Evolutionary conservation across 2,888 invertebrate genomes (phyloP).

Genomic region (Agrotis segetum): DNA sequence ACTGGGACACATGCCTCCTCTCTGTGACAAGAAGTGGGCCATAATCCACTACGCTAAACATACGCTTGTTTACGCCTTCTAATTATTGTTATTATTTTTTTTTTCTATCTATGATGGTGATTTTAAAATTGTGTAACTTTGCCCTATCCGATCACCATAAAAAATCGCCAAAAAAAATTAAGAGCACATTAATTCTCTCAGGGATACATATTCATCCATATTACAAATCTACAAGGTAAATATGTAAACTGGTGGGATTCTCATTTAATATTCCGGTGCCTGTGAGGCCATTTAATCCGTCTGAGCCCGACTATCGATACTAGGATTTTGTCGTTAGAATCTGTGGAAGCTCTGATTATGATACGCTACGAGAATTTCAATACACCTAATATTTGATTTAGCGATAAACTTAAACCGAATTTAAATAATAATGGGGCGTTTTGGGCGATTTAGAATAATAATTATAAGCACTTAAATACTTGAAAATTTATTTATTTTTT

Average conservation of each 20-base stretch:
- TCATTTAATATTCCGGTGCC: conserved; percentile 58
- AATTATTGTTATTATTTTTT: too few relatives aligned
- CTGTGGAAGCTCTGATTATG: conserved; percentile 42
- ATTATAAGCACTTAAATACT: too few relatives aligned
- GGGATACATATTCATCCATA: conserved; percentile 8
- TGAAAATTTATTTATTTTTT: too few relatives aligned
- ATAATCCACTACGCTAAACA: too few relatives aligned
- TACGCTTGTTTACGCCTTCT: too few relatives aligned
- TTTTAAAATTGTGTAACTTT: too few relatives aligned
- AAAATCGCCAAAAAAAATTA: not conserved
- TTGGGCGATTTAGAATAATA: not conserved
- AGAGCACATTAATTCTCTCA: not conserved
- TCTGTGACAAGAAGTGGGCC: too few relatives aligned
- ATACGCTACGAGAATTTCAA: conserved; percentile 32
- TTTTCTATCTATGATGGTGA: too few relatives aligned
- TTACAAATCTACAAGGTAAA: conserved; percentile 14
- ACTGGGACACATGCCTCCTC: too few relatives aligned
- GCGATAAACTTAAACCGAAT: not conserved
- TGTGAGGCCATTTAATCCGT: conserved; percentile 51
- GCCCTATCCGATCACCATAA: too few relatives aligned
- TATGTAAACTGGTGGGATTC: conserved; percentile 38
- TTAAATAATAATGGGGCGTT: not conserved
- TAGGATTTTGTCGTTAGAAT: conserved; percentile 47
- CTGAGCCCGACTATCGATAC: conserved; percentile 54
- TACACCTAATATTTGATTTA: conserved; percentile 25